Evolutionary conservation across 2,888 invertebrate genomes (phyloP), one percentile per base, ranked within the genome.

Genomic region (Thecophora atra): DNA sequence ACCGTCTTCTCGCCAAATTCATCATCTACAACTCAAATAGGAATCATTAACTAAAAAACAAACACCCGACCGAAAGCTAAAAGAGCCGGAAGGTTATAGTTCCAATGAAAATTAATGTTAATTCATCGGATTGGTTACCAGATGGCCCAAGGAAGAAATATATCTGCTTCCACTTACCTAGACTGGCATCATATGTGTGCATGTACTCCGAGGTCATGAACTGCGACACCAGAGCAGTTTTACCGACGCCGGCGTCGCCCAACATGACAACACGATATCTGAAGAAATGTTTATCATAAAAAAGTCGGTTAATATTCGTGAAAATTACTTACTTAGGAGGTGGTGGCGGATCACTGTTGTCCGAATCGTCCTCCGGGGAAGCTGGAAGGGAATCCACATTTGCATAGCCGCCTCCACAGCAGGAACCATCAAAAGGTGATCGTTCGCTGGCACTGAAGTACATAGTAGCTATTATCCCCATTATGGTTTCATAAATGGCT

Each of bases 191-290:
- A 85, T 97, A 97, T 0, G 96, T 96, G 87, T 96, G 96, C 92
- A 96, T 95, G 83, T 97, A 96, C 82, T 97, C 97, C 76, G 96
- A 96, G 42, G 97, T 96, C 94, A 96, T 96, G 85, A 97, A 96
- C 84, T 97, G 97, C 0, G 94, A 93, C 1, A 96, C 95, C 30
- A 97, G 88, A 1, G 96, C 94, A 0, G 95, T 94, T 87, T 97
- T 97, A 3, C 97, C 97, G 19, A 96, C 96, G 0, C 95, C 95
- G 0, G 94, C 91, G 79, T 94, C 94, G 0, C 93, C 95, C 5
- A 95, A 88, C 83, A 96, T 88, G 13, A 95, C 93, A 73, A 96
- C 93, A n/a, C 94, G 89, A 85, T 94, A 92, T 80, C 94, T 93
- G 42, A 30, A 7, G 19, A 21, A 8, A 64, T 15, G 5, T 26